A percentile compares a stretch with the other conserved stretches of the same genome.
These are phyloP conservation scores for Ceuthmochares aereus DNA, from an alignment of 2,113 vertebrate genomes.

Conservation along the genomic window DNA sequence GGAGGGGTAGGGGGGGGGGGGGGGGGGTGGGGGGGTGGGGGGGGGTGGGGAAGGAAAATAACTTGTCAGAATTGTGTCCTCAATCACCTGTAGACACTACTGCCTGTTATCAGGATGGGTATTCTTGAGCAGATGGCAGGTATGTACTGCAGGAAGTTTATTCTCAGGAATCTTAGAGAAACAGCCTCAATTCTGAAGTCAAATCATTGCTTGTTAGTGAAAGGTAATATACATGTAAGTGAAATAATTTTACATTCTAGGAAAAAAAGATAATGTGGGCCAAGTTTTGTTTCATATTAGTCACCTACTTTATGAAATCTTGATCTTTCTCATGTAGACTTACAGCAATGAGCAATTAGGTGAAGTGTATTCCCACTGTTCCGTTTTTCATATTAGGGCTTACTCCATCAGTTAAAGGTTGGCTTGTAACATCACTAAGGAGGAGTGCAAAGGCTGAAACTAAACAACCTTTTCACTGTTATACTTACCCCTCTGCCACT, in stretches of 20 bases:
- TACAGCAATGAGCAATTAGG: not conserved
- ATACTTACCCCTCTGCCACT: not conserved
- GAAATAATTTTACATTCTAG: not conserved
- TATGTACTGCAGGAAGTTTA: not conserved
- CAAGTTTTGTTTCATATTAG: not conserved
- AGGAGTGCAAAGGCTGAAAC: not conserved
- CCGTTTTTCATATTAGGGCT: not conserved
- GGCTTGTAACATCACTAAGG: not conserved
- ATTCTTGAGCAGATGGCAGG: not conserved
- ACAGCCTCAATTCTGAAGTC: not conserved
- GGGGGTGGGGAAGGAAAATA: too few species aligned
- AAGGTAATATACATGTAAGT: not conserved
- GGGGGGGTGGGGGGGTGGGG: too few species aligned
- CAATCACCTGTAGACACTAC: not conserved
- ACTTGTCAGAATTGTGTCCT: not conserved
- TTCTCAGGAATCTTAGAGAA: not conserved
- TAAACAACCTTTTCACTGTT: not conserved
- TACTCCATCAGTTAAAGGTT: not conserved
- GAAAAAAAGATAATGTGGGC: not conserved
- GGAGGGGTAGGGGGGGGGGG: too few species aligned
- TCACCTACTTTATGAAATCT: not conserved
- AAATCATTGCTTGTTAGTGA: not conserved
- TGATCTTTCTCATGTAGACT: not conserved
- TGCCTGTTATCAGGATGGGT: not conserved
- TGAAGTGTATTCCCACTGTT: not conserved